Evolutionary conservation across 1,140 invertebrate species (phyloP).

Genomic region (Penaeus chinensis): DNA sequence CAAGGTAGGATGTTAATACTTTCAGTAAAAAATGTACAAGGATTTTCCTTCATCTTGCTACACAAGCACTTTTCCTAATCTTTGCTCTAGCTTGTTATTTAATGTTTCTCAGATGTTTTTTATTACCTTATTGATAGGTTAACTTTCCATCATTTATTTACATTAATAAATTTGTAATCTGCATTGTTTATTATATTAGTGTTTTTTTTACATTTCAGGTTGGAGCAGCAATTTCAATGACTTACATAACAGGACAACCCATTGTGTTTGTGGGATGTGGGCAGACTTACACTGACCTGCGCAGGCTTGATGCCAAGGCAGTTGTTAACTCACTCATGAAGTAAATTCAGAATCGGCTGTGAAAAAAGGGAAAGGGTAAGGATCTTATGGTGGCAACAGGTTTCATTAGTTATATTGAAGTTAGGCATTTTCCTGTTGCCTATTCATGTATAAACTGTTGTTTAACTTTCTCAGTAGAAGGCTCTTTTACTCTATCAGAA

Average conservation of each 20-base stretch:
- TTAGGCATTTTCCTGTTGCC: background rate
- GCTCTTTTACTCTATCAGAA: no score
- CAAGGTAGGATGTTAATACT: constrained; percentile 76
- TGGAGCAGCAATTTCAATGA: constrained; percentile 99
- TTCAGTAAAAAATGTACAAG: no score
- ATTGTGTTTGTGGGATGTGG: constrained; percentile 99
- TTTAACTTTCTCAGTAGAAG: constrained; percentile 18
- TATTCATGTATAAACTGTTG: background rate
- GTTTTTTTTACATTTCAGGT: constrained; percentile 75
- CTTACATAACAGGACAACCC: constrained; percentile 99
- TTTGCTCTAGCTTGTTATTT: no score
- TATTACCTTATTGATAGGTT: no score
- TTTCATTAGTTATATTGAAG: constrained; percentile 1
- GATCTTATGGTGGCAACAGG: background rate
- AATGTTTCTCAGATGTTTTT: no score
- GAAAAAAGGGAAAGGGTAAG: constrained; percentile 15
- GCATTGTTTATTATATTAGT: no score
- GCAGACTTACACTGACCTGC: constrained; percentile 98
- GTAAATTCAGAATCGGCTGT: constrained; percentile 69
- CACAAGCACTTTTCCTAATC: no score
- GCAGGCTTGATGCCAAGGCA: constrained; percentile 95
- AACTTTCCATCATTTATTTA: no score
- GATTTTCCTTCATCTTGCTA: no score
- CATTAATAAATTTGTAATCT: no score
- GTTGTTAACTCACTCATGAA: constrained; percentile 98